Percentiles rank a stretch among this genome's conserved stretches.
phyloP scores from a whole-genome alignment of 2,113 vertebrate genomes.

The Chloropsis cyanopogon region DNA sequence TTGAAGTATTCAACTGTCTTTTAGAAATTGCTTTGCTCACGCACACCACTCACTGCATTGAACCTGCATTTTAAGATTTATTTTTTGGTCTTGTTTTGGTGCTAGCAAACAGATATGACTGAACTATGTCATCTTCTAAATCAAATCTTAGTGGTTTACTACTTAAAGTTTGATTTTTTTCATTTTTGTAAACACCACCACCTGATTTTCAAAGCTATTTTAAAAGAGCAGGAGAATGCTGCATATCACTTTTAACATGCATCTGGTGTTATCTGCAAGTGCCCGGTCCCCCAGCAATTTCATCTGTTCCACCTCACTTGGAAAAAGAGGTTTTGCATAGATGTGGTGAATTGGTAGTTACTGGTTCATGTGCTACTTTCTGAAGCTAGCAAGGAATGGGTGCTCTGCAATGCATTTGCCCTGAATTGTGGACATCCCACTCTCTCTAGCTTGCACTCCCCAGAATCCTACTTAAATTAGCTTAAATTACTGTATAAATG shows the following conservation, averaged over 20 bases:
- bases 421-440: background rate
- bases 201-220: background rate
- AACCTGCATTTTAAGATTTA: background rate
- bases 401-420: background rate
- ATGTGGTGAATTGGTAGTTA: background rate
- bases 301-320: background rate
- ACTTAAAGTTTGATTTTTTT: background rate
- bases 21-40: background rate
- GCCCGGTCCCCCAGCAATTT: rapidly evolving
- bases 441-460: background rate
- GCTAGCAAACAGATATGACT: background rate
- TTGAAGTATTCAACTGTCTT: background rate
- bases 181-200: background rate
- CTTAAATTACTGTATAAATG: background rate
- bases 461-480: background rate
- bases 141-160: background rate
- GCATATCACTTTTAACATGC: background rate
- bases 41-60: background rate
- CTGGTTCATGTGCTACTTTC: background rate
- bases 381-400: background rate
- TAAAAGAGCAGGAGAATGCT: background rate
- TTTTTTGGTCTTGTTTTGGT: background rate
- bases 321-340: background rate
- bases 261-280: background rate
- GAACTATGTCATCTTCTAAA: background rate